These are phyloP conservation scores for Drosophila watanabei DNA, from an alignment of 1,140 invertebrate species.

Conservation along the genomic window DNA sequence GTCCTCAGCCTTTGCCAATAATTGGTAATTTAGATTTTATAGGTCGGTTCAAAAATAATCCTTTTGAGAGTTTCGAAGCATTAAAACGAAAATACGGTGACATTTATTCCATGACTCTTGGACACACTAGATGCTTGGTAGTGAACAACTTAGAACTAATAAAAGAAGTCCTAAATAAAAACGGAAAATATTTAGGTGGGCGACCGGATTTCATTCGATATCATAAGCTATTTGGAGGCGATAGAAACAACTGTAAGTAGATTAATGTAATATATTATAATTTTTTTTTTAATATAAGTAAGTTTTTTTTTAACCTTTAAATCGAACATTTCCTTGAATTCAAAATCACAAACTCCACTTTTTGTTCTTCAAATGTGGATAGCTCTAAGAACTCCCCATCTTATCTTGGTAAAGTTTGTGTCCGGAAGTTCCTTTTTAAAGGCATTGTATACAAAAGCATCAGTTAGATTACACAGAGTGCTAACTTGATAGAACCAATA, in stretches of 20 bases:
- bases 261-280: not conserved
- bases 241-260: conserved; percentile 92
- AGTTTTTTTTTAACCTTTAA: no score
- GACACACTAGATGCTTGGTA: conserved; percentile 90
- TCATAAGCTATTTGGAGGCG: conserved; percentile 90
- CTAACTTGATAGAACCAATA: no score
- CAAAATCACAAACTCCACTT: no score
- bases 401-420: no score
- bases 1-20: conserved; percentile 89
- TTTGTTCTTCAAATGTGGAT: no score
- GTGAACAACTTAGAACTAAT: conserved; percentile 91
- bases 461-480: no score
- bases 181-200: conserved; percentile 92
- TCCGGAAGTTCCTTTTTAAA: no score
- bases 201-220: conserved; percentile 92
- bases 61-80: conserved; percentile 91
- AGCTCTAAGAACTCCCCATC: no score
- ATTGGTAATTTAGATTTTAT: conserved; percentile 91
- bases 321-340: no score
- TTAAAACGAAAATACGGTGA: conserved; percentile 91
- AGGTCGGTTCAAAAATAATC: conserved; percentile 87
- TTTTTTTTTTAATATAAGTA: no score
- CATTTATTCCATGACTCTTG: conserved; percentile 91
- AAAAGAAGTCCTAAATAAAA: conserved; percentile 92
- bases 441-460: no score